Base-by-base conservation (phyloP, 1,140 invertebrate genomes). In the Achatina immaculata region DNA sequence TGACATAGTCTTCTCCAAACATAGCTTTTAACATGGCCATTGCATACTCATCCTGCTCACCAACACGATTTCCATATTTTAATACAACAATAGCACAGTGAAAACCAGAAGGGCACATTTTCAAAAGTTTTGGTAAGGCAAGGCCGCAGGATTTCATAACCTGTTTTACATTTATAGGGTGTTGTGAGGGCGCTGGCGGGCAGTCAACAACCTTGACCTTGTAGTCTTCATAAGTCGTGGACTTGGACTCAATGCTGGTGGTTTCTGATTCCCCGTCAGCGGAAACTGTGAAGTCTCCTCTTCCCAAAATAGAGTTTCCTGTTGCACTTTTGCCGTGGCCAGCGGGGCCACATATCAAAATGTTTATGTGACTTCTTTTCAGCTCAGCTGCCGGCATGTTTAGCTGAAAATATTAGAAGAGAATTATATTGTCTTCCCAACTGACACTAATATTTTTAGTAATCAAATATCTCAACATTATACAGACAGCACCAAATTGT, bases 161-260 rank as follows among this genome's bases (percentile, higher is more conserved):
- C 31, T 3, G 4, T 14, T 9, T 40, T 68, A 3, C 65, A 19
- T 68, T 40, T 7, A 4, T 40, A 19, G 28, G 65, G 28, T 34
- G 31, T 31, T 40, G 6, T 68, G 24, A 3, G 14, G 51, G 65
- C 9, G 38, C 65, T 4, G 31, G 31, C 16, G 65, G 65, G n/a
- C 31, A 68, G 65, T 68, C 65, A 68, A 68, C 65, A 40, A 34
- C 6, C 36, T 68, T 68, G 6, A 68, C 65, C 16, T 68, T 38
- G 38, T 68, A 68, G n/a, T 68, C 65, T 9, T 40, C 31, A 40
- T 38, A 68, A 4, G 14, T 34, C 2, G 31, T 40, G 36, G 65
- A 68, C 14, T 34, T 40, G 4, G n/a, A 38, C 65, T 68, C 31
- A 2, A 68, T 40, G 48, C 24, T 51, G 28, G 65, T 36, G 9